Percentiles rank a stretch among this genome's conserved stretches.
Conservation (phyloP, 2,888 invertebrate genomes). For the Cancer borealis region DNA sequence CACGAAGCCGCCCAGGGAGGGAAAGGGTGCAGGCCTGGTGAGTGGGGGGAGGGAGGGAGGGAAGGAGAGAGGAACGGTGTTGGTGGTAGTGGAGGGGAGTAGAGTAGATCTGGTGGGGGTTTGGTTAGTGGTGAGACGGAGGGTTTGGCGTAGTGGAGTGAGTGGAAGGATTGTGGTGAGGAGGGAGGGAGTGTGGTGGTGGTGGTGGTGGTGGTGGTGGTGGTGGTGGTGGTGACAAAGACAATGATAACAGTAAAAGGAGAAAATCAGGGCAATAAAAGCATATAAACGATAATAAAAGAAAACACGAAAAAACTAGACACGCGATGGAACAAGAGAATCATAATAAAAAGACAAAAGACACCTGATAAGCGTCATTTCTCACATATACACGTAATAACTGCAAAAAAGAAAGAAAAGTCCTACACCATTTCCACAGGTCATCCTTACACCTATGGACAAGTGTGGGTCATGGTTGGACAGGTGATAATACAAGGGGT, state of each 20-base stretch:
- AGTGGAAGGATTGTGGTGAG: neutral
- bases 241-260: neutral
- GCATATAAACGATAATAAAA: neutral
- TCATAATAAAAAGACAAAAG: neutral
- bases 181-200: slow-evolving; percentile 22
- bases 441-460: neutral
- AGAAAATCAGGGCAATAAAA: neutral
- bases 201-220: neutral
- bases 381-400: neutral
- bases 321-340: neutral
- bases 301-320: neutral
- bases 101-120: neutral
- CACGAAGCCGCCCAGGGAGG: slow-evolving; percentile 1
- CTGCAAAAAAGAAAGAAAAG: too few relatives aligned
- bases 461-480: neutral
- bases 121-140: neutral
- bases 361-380: neutral
- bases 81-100: neutral
- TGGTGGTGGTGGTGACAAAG: neutral
- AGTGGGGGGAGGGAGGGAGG: neutral
- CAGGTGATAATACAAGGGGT: neutral
- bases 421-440: neutral
- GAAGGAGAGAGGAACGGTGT: neutral
- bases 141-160: slow-evolving; percentile 15
- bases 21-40: neutral